These are phyloP conservation scores for Scleropages formosus DNA, from an alignment of 2,797 vertebrate species.

Conservation along the genomic window DNA sequence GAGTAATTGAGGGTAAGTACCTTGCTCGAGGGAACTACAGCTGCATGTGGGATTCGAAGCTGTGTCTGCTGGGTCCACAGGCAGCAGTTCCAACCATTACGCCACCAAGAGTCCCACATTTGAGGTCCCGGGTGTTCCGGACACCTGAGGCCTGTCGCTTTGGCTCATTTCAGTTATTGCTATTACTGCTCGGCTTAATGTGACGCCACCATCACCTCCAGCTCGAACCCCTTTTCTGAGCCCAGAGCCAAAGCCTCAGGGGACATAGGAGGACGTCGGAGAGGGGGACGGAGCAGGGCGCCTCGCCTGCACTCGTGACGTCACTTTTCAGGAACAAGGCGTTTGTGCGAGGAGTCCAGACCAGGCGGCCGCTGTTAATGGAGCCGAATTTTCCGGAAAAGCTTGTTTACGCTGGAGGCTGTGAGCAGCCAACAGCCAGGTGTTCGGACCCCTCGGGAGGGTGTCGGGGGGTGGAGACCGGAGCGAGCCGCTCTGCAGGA, in stretches of 20 bases:
- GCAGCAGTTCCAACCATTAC: too few relatives aligned
- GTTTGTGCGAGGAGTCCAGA: conserved; percentile 24
- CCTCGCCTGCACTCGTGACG: background rate
- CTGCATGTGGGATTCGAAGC: background rate
- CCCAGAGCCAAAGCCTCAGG: too few relatives aligned
- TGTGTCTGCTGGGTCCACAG: background rate
- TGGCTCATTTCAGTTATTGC: too few relatives aligned
- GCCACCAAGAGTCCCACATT: too few relatives aligned
- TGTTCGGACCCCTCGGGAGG: conserved; percentile 7
- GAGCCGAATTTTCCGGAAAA: conserved; percentile 42
- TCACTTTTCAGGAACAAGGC: conserved; percentile 42
- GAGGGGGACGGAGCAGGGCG: too few relatives aligned
- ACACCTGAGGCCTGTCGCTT: too few relatives aligned
- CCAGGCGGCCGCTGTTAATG: background rate
- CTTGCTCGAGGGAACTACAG: background rate
- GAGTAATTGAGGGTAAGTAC: too few relatives aligned
- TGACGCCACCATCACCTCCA: too few relatives aligned
- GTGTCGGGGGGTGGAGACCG: background rate
- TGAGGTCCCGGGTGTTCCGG: too few relatives aligned
- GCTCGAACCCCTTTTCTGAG: conserved; percentile 22
- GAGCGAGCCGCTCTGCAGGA: background rate
- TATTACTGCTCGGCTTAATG: too few relatives aligned
- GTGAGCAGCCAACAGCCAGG: background rate
- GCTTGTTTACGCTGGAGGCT: conserved; percentile 30
- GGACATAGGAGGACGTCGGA: conserved; percentile 48